Evolutionary conservation across 37 sponge, comb jelly and placozoan species (phyloP), one percentile per base, ranked within the genome.

Genomic region (Sycon ciliatum): DNA sequence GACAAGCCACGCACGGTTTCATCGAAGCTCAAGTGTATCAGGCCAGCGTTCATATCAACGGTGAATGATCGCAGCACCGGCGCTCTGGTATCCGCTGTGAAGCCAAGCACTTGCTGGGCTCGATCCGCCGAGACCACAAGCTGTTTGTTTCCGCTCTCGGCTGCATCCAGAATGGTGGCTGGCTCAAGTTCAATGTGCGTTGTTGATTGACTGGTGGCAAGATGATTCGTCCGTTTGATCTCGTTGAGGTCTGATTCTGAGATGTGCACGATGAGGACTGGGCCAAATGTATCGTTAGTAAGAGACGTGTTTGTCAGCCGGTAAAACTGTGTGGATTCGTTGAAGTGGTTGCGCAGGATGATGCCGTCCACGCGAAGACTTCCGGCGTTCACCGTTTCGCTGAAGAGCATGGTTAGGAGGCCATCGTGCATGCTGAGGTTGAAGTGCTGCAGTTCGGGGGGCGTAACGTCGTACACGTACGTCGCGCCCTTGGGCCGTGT

Each of bases 191-290:
- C 67, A 22, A 91, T 78, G 40, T 63, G 86, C 9, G 92, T 86
- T 34, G 62, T 78, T 33, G 80, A 73, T 0, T 27, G 35, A 33
- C 55, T 68, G 11, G 78, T 82, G 20, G 88, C 93, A 3, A 92
- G 60, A 33, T 54, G 42, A 4, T 39, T 56, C n/a, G 81, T 67
- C 0, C 80, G 55, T 60, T 87, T 92, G 38, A 92, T 84, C 42
- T 79, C 83, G 52, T 92, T 92, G 32, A 87, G 73, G 63, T 92
- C 93, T 9, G 69, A 73, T 39, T 76, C 79, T 23, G 85, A 74
- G 0, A 92, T 73, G 11, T 60, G 26, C n/a, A n/a, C n/a, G n/a
- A n/a, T n/a, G n/a, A n/a, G n/a, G n/a, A n/a, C n/a, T n/a, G n/a
- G n/a, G n/a, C n/a, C n/a, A n/a, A n/a, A n/a, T n/a, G n/a, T n/a